Percentiles rank a stretch among this genome's conserved stretches.
Conservation (phyloP, 2,797 vertebrate species). For the Urocyon cinereoargenteus region DNA sequence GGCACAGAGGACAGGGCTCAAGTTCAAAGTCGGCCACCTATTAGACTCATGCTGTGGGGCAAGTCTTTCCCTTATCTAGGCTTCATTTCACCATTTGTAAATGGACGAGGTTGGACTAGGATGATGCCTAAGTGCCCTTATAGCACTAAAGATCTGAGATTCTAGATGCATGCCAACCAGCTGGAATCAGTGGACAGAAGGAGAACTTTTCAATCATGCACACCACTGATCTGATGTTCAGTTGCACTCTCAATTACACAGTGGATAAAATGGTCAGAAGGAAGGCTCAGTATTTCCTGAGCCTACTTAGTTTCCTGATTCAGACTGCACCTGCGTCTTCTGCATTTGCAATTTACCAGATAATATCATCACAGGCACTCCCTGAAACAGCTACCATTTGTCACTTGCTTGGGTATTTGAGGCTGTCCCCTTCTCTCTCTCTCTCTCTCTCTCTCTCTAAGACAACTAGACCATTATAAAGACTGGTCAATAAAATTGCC, state of each 20-base stretch:
- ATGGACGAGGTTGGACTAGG: background rate
- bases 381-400: constrained; percentile 44
- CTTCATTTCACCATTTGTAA: constrained; percentile 19
- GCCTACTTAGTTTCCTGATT: background rate
- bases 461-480: constrained; percentile 27
- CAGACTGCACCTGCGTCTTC: constrained; percentile 49
- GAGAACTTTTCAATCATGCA: background rate
- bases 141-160: background rate
- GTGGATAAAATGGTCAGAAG: background rate
- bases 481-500: constrained; percentile 50
- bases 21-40: background rate
- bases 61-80: background rate
- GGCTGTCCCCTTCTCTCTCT: background rate
- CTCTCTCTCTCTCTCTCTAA: background rate
- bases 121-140: background rate
- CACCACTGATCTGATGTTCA: background rate
- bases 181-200: background rate
- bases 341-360: constrained; percentile 42
- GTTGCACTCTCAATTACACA: constrained; percentile 4
- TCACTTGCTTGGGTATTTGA: constrained; percentile 41
- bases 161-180: background rate
- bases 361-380: constrained; percentile 30
- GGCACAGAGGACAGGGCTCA: background rate
- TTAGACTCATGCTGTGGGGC: background rate
- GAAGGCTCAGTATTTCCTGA: constrained; percentile 37